Conservation (phyloP, 2,888 invertebrate genomes). For the Ephialtes manifestator region DNA sequence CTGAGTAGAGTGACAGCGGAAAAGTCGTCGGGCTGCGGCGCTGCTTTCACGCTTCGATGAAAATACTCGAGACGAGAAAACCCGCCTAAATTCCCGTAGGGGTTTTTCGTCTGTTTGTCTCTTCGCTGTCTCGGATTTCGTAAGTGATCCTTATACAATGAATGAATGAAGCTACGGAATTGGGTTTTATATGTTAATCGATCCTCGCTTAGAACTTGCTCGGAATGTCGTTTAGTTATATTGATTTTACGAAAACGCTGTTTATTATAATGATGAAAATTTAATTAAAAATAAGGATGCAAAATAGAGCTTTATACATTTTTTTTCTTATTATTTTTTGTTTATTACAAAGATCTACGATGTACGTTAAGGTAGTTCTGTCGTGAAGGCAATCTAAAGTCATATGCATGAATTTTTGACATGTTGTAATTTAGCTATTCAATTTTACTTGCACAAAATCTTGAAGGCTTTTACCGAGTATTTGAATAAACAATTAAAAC, state of each 20-base stretch:
- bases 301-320: no score
- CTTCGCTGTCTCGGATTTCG: constrained; percentile 11
- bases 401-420: no score
- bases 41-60: constrained; percentile 41
- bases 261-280: not conserved
- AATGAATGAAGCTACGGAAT: not conserved
- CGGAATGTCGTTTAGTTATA: constrained; percentile 2
- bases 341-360: no score
- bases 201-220: not conserved
- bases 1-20: constrained; percentile 41
- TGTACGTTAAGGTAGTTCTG: no score
- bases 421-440: no score
- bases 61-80: constrained; percentile 24
- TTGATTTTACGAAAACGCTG: not conserved
- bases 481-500: no score
- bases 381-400: no score
- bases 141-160: constrained; percentile 2
- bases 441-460: no score
- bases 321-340: no score
- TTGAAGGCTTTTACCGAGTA: no score
- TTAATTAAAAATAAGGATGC: not conserved
- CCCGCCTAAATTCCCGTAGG: constrained; percentile 5
- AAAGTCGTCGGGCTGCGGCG: constrained; percentile 34
- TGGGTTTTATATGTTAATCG: not conserved
- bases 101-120: constrained; percentile 1